Evolutionary conservation across 2,888 invertebrate genomes (phyloP), one percentile per base, ranked within the genome.

Genomic region (Drosophila mimica): DNA sequence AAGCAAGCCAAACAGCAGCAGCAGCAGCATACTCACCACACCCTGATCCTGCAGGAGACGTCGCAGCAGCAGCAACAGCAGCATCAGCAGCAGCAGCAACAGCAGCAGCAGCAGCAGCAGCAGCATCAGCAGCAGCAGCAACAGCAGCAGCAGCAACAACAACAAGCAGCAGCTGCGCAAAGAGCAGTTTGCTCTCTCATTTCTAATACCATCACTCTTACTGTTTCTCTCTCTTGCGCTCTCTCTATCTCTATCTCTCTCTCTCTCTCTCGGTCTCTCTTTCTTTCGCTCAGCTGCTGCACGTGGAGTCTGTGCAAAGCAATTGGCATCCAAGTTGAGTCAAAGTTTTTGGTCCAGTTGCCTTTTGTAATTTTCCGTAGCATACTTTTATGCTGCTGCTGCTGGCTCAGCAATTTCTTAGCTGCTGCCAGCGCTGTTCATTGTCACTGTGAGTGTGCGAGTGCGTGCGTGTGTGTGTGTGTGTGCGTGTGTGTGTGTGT

Each of bases 1-100:
- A 79, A 4, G 17, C 53, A 40, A 49, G 49, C 75, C 8, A 46
- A 76, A 74, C 70, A 81, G 25, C 46, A 46, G 25, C 25, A 46
- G n/a, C 54, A 69, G 67, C 76, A 76, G 76, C 70, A 81, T 88
- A 92, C 83, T 92, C 91, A 92, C 91, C 91, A 92, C 92, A 92
- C 92, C 91, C 91, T 91, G 91, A 91, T 91, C 87, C 91, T 91
- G 86, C 84, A 83, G 76, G 69, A 78, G 69, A n/a, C 54, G 20
- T 52, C 52, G 36, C 60, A 69, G 54, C 64, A 49, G 58, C 60
- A 74, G 63, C 48, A 40, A 15, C 63, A 77, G 62, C 70, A 70
- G 51, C 30, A 30, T 0, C 6, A 30, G 30, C 30, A 30, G 30
- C 30, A 30, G 3, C 34, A 34, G 34, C 66, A 69, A 28, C 59